Evolutionary conservation across 2,888 invertebrate genomes (phyloP), one percentile per base, ranked within the genome.

Genomic region (Papilio gigon): DNA sequence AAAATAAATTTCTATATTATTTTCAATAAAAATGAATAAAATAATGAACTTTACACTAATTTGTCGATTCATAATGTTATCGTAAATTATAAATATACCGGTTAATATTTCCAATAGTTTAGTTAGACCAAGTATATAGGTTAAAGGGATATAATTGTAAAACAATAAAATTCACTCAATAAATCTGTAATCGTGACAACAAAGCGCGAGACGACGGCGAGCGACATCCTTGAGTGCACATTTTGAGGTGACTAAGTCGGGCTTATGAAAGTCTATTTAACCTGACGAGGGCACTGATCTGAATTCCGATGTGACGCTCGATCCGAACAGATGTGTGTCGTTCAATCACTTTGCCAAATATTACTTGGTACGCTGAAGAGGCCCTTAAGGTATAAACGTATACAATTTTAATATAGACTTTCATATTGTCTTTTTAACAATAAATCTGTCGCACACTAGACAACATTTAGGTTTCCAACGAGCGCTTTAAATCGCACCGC

Each of bases 211-310:
- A 76, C 72, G 71, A 70, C 73, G 74, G 73, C 74, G 71, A 70
- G 68, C 74, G 72, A 76, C 75, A 77, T 83, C 84, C 82, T 82
- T 83, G 81, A 84, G 81, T 82, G 81, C 78, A 75, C 78, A 76
- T 73, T 75, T 67, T 70, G 76, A 76, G 78, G 78, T 83, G 82
- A 83, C 82, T 86, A 84, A 84, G 77, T 71, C 71, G 73, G 76
- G 75, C 75, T 78, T 72, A 77, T 75, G 78, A 78, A 78, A 79
- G 79, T 80, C 76, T 75, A 74, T 76, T 79, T 76, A 78, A 71
- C 71, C 68, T 78, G 79, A 77, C 80, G 77, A 72, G 75, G 77
- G 77, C 71, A 70, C 65, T 68, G 71, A 70, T 70, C 71, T 71
- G 71, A 69, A 70, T 71, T 69, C 63, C 61, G 60, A 67, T 53